Percentiles rank a stretch among this genome's conserved stretches.
phyloP scores from a whole-genome alignment of 2,113 vertebrate species.

The Etia nguti region DNA sequence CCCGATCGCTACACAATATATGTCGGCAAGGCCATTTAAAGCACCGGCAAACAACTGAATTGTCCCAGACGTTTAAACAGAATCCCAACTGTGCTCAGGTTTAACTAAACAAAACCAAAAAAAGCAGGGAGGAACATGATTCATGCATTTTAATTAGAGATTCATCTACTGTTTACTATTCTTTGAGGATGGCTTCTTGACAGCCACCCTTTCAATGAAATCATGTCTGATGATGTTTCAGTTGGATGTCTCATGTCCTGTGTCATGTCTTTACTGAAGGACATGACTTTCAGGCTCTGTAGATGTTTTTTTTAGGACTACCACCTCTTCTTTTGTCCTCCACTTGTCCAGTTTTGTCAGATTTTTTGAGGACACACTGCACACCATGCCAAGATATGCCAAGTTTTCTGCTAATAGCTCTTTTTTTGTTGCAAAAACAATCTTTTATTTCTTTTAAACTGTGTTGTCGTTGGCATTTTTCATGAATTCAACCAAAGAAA shows the following conservation, averaged over 20 bases:
- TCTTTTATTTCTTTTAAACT: background rate
- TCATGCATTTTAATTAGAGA: conserved; percentile 42
- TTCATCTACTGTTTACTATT: background rate
- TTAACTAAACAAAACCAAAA: background rate
- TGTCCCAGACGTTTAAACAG: conserved; percentile 19
- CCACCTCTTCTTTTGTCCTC: background rate
- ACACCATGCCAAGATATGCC: background rate
- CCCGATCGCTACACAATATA: background rate
- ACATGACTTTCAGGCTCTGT: background rate
- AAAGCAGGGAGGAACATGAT: conserved; percentile 12
- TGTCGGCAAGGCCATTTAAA: background rate
- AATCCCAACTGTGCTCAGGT: background rate
- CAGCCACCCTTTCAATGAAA: background rate
- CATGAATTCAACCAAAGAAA: background rate
- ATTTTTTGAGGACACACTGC: background rate
- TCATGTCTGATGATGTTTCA: background rate
- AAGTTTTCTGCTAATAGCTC: background rate
- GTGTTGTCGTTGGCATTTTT: background rate
- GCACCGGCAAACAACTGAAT: conserved; percentile 1
- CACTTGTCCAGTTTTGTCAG: background rate
- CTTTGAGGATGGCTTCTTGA: background rate
- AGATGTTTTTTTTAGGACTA: background rate
- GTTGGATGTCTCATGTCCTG: background rate
- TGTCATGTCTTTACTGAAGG: background rate
- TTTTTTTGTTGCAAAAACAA: background rate